These are phyloP conservation scores for Chloroceryle amazona DNA, from an alignment of 2,797 vertebrate species.

Conservation along the genomic window DNA sequence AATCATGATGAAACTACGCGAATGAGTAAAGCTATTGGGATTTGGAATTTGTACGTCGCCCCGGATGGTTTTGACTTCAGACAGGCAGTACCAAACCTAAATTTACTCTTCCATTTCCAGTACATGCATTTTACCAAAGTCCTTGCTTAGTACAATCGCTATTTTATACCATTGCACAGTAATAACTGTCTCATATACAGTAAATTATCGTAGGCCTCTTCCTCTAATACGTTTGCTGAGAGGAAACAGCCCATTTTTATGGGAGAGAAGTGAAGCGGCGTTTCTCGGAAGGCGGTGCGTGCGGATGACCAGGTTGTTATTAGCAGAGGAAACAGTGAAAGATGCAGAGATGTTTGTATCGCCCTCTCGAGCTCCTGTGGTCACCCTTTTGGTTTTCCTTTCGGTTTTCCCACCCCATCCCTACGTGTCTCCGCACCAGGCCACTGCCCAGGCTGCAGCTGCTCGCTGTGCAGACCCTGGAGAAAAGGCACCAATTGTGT, in stretches of 20 bases:
- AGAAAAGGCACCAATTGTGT: neutral
- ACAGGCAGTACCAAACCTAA: neutral
- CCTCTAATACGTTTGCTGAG: slow-evolving; percentile 36
- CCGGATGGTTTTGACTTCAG: neutral
- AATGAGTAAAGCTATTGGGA: slow-evolving; percentile 43
- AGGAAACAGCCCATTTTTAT: slow-evolving; percentile 39
- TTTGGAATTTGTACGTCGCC: slow-evolving; percentile 6
- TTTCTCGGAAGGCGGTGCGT: slow-evolving; percentile 57
- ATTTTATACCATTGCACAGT: slow-evolving; percentile 40
- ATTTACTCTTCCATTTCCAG: slow-evolving; percentile 25
- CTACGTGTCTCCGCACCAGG: neutral
- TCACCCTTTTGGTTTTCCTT: slow-evolving; percentile 21
- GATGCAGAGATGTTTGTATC: neutral
- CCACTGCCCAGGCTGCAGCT: neutral
- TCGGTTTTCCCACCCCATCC: slow-evolving; percentile 18
- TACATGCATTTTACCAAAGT: slow-evolving; percentile 26
- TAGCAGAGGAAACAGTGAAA: slow-evolving; percentile 59
- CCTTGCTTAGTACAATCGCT: neutral
- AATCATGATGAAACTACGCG: slow-evolving; percentile 51
- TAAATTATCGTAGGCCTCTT: slow-evolving; percentile 39
- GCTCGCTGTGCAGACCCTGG: neutral
- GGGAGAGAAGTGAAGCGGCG: neutral
- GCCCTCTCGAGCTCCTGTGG: slow-evolving; percentile 37
- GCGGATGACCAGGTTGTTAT: slow-evolving; percentile 58
- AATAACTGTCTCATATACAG: slow-evolving; percentile 52